Base-by-base conservation (phyloP, 2,113 vertebrate species). In the Barnardius zonarius region DNA sequence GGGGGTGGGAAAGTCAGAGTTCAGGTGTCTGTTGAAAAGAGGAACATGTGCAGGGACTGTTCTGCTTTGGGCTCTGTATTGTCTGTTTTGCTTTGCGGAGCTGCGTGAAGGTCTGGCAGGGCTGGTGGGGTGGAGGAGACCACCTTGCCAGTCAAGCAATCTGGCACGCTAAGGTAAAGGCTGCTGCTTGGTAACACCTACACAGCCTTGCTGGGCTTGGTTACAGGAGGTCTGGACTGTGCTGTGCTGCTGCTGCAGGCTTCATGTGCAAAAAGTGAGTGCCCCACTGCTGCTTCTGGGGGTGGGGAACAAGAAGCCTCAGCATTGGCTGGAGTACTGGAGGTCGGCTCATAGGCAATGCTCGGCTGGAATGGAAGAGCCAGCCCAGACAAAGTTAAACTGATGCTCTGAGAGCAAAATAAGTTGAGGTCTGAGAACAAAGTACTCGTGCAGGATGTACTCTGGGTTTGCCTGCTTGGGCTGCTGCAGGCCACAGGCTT, bases 61-160 rank as follows among this genome's bases (percentile, higher is more conserved):
- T 96, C 69, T 93, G 92, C 80, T 95, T 61, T 44, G 73, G 73
- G 30, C 69, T 97, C 73, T 97, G 96, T 97, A 96, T 96, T 97
- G 68, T 63, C 3, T 12, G 11, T 83, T 84, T 68, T 61, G 80
- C 69, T 78, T 75, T 57, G 70, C 33, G 61, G 95, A 93, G 92
- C 68, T 84, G 68, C 51, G 48, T 19, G 27, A 31, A 85, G 72
- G 39, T 63, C 59, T 70, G 72, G 52, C 33, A 46, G 82, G 74
- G 78, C 51, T 48, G 76, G 35, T 27, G 3, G 23, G 19, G 46
- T 57, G 67, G 61, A 54, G 54, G 31, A 57, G 37, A 22, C 57
- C 78, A 72, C 46, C 72, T 70, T 19, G 49, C 48, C 80, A 35
- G 85, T 17, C 59, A 59, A 69, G 88, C 76, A 44, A 3, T 41